Conservation (phyloP, 2,888 invertebrate genomes). For the Cosmorhoe ocellata region DNA sequence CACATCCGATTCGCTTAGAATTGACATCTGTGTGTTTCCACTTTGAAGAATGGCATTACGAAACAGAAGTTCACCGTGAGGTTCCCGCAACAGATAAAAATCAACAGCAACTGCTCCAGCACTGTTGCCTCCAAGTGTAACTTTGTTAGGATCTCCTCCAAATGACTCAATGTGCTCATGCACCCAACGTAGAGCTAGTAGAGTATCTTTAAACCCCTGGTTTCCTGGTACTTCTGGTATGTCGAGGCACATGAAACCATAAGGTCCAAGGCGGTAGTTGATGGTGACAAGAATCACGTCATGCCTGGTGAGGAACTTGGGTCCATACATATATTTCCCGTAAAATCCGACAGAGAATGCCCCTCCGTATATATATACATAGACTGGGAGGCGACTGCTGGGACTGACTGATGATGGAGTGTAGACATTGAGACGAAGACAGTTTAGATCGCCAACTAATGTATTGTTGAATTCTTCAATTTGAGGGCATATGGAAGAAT, state of each 20-base stretch:
- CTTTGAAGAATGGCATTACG: conserved; percentile 57
- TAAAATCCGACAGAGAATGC: conserved; percentile 43
- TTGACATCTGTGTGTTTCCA: conserved; percentile 40
- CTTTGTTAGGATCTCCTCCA: conserved; percentile 54
- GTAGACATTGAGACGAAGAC: conserved; percentile 54
- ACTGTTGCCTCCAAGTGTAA: conserved; percentile 60
- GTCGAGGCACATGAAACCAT: conserved; percentile 63
- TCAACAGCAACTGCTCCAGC: conserved; percentile 53
- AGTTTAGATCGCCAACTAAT: conserved; percentile 48
- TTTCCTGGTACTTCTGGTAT: conserved; percentile 55
- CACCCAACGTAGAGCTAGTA: conserved; percentile 55
- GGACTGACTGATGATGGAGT: conserved; percentile 48
- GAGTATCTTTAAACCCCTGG: conserved; percentile 62
- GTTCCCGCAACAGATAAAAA: conserved; percentile 43
- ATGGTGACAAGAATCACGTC: conserved; percentile 55
- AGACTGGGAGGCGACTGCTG: conserved; percentile 46
- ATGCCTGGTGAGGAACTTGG: conserved; percentile 48
- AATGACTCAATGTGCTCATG: conserved; percentile 56
- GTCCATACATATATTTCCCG: conserved; percentile 45
- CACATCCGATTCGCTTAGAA: conserved; percentile 36
- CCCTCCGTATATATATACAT: conserved; percentile 60
- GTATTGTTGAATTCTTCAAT: conserved; percentile 40
- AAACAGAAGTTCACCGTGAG: conserved; percentile 45
- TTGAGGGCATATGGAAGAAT: conserved; percentile 56
- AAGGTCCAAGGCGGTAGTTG: conserved; percentile 60